These are phyloP conservation scores for Danio choprae DNA, from an alignment of 2,797 vertebrate species.

Conservation along the genomic window DNA sequence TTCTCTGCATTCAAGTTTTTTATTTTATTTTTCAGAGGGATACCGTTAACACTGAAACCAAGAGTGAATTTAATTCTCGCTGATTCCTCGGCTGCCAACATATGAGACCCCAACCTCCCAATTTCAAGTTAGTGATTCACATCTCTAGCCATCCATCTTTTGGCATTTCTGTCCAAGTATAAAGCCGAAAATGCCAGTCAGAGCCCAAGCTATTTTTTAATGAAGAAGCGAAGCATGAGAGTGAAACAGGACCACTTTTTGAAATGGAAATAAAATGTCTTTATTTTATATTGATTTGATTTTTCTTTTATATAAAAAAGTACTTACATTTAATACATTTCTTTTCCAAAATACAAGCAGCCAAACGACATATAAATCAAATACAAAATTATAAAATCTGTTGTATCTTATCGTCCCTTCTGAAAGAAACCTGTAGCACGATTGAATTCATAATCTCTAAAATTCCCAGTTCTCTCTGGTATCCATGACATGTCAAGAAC, in stretches of 20 bases:
- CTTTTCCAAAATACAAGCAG: slow-evolving; percentile 85
- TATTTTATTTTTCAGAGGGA: background rate
- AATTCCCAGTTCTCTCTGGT: slow-evolving; percentile 64
- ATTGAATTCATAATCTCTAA: slow-evolving; percentile 72
- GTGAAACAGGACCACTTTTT: slow-evolving; percentile 20
- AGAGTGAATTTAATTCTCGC: background rate
- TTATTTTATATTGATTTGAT: slow-evolving; percentile 87
- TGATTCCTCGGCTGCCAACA: background rate
- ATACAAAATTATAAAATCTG: slow-evolving; percentile 89
- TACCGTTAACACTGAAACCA: background rate
- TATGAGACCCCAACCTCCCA: background rate
- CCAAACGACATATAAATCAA: slow-evolving; percentile 88
- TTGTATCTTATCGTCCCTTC: slow-evolving; percentile 75
- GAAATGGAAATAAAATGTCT: slow-evolving; percentile 83
- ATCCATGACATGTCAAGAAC: slow-evolving; percentile 27
- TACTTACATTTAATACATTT: slow-evolving; percentile 90
- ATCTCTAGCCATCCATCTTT: background rate
- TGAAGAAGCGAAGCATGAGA: background rate
- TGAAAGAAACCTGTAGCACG: slow-evolving; percentile 72
- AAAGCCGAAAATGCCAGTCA: slow-evolving; percentile 4
- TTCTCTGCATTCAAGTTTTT: background rate
- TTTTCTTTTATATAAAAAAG: slow-evolving; percentile 81
- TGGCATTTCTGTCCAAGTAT: background rate
- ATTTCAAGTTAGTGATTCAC: background rate
- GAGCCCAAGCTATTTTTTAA: slow-evolving; percentile 18